These are phyloP conservation scores for Psammodynastes pulverulentus DNA, from an alignment of 2,113 vertebrate genomes.

Conservation along the genomic window DNA sequence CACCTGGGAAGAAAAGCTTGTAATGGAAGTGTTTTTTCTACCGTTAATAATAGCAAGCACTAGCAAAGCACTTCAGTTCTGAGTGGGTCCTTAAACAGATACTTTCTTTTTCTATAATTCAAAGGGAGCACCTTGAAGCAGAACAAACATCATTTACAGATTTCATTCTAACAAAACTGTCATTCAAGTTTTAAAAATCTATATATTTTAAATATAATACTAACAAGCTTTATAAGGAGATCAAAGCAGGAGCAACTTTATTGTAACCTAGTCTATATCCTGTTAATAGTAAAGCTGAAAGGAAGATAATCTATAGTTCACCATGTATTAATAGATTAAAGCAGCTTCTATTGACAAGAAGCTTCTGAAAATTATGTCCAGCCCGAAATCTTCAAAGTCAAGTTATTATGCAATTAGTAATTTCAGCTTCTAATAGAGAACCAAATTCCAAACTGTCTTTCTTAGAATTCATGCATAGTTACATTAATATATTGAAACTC, in stretches of 20 bases:
- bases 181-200: conserved; percentile 24
- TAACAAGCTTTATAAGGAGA: conserved; percentile 39
- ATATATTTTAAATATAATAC: background rate
- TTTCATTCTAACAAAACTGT: conserved; percentile 24
- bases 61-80: conserved; percentile 6
- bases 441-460: conserved; percentile 25
- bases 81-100: conserved; percentile 27
- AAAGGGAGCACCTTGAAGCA: conserved; percentile 29
- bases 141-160: conserved; percentile 1
- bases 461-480: background rate
- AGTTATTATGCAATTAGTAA: background rate
- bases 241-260: conserved; percentile 18
- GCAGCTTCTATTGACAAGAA: conserved; percentile 4
- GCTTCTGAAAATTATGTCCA: conserved; percentile 33
- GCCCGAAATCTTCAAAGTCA: conserved; percentile 36
- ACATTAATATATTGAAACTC: conserved; percentile 18
- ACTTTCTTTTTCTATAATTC: conserved; percentile 34
- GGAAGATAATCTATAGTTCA: conserved; percentile 12
- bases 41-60: conserved; percentile 15
- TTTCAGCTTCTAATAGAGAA: conserved; percentile 42
- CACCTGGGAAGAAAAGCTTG: conserved; percentile 19
- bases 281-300: conserved; percentile 34
- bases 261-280: conserved; percentile 2
- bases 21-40: conserved; percentile 30
- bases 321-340: conserved; percentile 20